Base-by-base conservation (phyloP, 2,888 invertebrate species). In the Opisthograptis luteolata region DNA sequence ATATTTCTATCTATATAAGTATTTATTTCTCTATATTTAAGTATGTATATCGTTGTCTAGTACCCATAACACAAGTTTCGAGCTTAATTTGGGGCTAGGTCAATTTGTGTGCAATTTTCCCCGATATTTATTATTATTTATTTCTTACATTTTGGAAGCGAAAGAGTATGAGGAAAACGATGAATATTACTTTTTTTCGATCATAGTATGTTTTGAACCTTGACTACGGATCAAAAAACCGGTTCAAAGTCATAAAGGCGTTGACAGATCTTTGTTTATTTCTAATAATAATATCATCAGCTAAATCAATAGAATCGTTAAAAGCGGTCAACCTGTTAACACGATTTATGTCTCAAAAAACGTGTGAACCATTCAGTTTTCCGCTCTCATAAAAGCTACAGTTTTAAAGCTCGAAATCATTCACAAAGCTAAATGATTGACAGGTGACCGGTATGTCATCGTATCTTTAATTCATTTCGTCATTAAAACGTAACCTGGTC, bases 381-480 rank as follows among this genome's bases (percentile, higher is more conserved):
- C 27, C 43, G 37, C 31, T 49, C 49, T 28, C 49, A 49, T 43
- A 49, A 37, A 35, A 36, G 13, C n/a, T 30, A 36, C 17, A 41
- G 25, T 15, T 27, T 39, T 22, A 31, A 39, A 39, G 2, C 32
- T 32, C 12, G 19, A 32, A 25, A 28, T 50, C 37, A 31, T 43
- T 37, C 46, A 10, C 51, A 36, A 36, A 37, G 34, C 42, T 4
- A 14, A 48, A 32, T 55, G 59, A 60, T 56, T 62, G 62, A 62
- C 59, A 59, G 55, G 46, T 58, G 58, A 58, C 55, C 48, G 19
- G 44, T 41, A 48, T 50, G 58, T 58, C 58, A 57, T 48, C 57
- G 47, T 12, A 61, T 61, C 52, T 58, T 58, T 62, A 53, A 65
- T 62, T 61, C 61, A 61, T 61, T 58, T 39, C 55, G 41, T 61